These are phyloP conservation scores for Sebastes paucispinis DNA, from an alignment of 2,797 vertebrate genomes.

Conservation along the genomic window DNA sequence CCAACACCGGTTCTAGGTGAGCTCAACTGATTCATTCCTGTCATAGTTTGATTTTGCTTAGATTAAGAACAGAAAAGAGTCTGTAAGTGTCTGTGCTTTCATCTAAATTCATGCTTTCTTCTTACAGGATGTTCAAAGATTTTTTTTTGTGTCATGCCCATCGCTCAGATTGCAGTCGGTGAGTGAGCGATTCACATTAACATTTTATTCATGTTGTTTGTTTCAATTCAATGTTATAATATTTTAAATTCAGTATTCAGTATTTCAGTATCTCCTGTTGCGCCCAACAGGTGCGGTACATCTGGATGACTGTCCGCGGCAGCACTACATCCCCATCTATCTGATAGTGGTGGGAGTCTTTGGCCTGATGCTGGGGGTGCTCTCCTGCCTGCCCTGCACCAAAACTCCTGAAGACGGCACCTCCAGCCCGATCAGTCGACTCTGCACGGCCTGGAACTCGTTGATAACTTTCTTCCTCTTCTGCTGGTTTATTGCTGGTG, in stretches of 20 bases:
- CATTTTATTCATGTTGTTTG: background rate
- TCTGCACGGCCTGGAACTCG: slow-evolving; percentile 53
- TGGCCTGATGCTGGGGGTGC: slow-evolving; percentile 39
- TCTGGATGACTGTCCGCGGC: slow-evolving; percentile 73
- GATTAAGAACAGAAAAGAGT: background rate
- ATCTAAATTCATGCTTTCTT: background rate
- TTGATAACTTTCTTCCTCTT: slow-evolving; percentile 64
- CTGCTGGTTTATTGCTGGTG: slow-evolving; percentile 81
- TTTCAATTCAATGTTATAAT: background rate
- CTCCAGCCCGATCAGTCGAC: background rate
- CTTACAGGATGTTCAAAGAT: slow-evolving; percentile 65
- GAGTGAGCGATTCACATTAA: slow-evolving; percentile 30
- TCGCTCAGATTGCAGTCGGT: slow-evolving; percentile 77
- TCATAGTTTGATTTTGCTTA: background rate
- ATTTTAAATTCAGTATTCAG: background rate
- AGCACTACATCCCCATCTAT: slow-evolving; percentile 81
- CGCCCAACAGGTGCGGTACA: slow-evolving; percentile 65
- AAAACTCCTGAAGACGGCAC: background rate
- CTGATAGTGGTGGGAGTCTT: slow-evolving; percentile 76
- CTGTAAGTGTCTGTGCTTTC: background rate
- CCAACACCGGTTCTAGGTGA: slow-evolving; percentile 37
- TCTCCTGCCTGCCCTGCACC: slow-evolving; percentile 67
- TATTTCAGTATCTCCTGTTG: background rate
- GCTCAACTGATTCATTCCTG: background rate
- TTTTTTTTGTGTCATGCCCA: slow-evolving; percentile 29